A percentile compares a stretch with the other conserved stretches of the same genome.
phyloP scores from a whole-genome alignment of 2,113 vertebrate genomes.

The Puffinus mauretanicus region DNA sequence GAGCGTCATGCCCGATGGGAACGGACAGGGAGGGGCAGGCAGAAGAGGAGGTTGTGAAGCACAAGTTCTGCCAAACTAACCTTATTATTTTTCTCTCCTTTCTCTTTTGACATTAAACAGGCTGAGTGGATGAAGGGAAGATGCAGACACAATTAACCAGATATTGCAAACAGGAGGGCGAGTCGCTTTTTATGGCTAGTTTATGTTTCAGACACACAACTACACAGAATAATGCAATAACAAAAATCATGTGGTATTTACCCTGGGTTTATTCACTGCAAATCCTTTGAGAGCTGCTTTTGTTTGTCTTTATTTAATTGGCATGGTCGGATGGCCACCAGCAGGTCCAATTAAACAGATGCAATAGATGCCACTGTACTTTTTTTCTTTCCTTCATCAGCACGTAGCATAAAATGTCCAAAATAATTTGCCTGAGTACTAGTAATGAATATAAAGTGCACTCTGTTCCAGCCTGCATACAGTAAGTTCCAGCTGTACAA shows the following conservation, averaged over 20 bases:
- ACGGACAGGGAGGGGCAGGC: not conserved
- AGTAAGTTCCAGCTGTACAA: constrained; percentile 5
- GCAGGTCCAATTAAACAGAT: constrained; percentile 45
- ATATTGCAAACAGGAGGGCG: not conserved
- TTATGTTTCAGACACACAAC: constrained; percentile 23
- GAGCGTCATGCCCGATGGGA: not conserved
- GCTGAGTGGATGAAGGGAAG: not conserved
- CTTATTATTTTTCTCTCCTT: constrained; percentile 6
- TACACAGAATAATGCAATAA: constrained; percentile 38
- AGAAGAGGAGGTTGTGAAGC: not conserved
- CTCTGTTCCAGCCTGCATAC: not conserved
- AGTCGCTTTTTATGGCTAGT: constrained; percentile 17
- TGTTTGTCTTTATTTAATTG: constrained; percentile 63
- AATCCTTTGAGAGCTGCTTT: constrained; percentile 35
- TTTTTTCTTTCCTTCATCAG: constrained; percentile 18
- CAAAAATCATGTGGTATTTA: not conserved
- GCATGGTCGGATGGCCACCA: constrained; percentile 4
- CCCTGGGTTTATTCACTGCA: constrained; percentile 12
- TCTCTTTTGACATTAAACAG: constrained; percentile 48
- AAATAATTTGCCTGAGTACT: constrained; percentile 39
- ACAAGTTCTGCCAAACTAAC: not conserved
- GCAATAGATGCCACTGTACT: constrained; percentile 22
- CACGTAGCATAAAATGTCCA: not conserved
- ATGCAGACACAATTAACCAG: constrained; percentile 33
- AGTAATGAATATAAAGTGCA: constrained; percentile 45